Evolutionary conservation across 2,888 invertebrate species (phyloP), one percentile per base, ranked within the genome.

Genomic region (Brachynemurus nebulosus): DNA sequence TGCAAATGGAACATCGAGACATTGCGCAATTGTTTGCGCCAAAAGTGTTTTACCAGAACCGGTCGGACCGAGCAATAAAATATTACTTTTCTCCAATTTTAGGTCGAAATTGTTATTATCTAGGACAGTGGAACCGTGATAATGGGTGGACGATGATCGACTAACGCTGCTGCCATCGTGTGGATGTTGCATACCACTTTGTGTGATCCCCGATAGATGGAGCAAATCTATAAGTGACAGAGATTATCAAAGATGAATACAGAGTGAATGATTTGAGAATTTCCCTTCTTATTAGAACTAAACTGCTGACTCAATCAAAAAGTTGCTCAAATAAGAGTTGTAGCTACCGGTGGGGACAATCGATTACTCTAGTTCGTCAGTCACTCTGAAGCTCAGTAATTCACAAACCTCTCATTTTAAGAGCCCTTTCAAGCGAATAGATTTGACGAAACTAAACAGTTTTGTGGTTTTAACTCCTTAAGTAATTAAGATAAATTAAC

Each of bases 1-100:
- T 21, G 96, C 96, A 70, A 97, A 97, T 45, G 98, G 98, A 50
- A 99, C 97, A 67, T 99, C 96, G 55, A 98, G 70, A 63, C 96
- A 96, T 58, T 86, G 85, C 38, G 98, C 97, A 61, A 98, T 86
- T 23, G 95, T 96, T 68, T 98, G 95, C 6, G 97, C 97, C 50
- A 98, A 69, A 16, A 96, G 71, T 0, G 98, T 99, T 67, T 98
- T 98, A 67, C 93, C 97, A 57, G 91, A 91, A 42, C 97, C 97
- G 1, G 97, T 97, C 14, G 97, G 97, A 7, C 98, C 97, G 41
- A 97, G 69, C 58, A 98, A 75, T 18, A 98, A 72, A 43, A 98
- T 95, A 62, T 98, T 98, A 62, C 92, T 86, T 68, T 97, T 97
- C 62, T 97, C 97, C 47, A 97, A 67, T 52, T 85, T 75, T 35